These are phyloP conservation scores for Harmothoe impar DNA, from an alignment of 2,888 invertebrate genomes.

Conservation along the genomic window DNA sequence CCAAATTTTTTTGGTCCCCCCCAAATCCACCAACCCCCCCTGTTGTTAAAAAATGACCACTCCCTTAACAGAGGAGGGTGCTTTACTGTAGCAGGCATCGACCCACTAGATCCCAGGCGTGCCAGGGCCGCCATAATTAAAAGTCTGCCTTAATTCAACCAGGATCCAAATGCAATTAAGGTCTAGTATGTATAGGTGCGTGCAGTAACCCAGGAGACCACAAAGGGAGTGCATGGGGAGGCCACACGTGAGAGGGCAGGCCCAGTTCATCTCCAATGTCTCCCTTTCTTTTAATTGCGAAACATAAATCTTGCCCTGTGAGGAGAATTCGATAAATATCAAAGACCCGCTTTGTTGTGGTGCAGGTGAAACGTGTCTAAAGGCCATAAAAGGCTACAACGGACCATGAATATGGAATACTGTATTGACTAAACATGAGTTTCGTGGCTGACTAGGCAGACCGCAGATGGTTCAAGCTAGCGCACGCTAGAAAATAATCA, in stretches of 20 bases:
- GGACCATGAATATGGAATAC: neutral
- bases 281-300: neutral
- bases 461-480: too few relatives aligned
- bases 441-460: too few relatives aligned
- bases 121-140: neutral
- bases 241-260: neutral
- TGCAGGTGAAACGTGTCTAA: conserved; percentile 2
- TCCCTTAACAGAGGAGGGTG: neutral
- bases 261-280: neutral
- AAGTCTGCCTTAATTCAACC: neutral
- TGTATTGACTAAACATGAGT: neutral
- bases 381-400: neutral
- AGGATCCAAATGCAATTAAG: conserved; percentile 5
- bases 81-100: neutral
- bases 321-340: conserved; percentile 5
- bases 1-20: too few relatives aligned
- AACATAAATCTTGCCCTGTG: neutral
- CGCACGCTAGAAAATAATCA: too few relatives aligned
- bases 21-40: too few relatives aligned
- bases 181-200: neutral
- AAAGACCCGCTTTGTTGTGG: neutral
- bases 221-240: neutral
- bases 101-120: neutral
- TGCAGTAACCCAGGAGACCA: neutral
- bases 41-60: too few relatives aligned